Conservation (phyloP, 2,888 invertebrate species). For the Spisula subtruncata region DNA sequence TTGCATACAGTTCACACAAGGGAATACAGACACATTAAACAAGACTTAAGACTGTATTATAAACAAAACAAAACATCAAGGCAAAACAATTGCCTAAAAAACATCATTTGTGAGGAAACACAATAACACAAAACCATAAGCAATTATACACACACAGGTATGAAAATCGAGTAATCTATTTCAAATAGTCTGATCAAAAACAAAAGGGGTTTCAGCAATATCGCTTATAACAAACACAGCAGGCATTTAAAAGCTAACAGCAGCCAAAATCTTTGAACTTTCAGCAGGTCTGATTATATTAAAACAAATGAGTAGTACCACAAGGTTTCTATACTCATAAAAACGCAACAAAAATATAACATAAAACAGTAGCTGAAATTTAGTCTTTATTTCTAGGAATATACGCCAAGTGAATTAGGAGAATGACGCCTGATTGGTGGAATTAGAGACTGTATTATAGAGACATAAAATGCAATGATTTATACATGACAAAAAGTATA, state of each 20-base stretch:
- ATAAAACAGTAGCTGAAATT: conserved; percentile 55
- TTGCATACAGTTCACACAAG: background rate
- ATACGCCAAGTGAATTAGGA: conserved; percentile 43
- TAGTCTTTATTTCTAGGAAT: conserved; percentile 46
- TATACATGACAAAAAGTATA: conserved; percentile 28
- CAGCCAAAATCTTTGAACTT: conserved; percentile 30
- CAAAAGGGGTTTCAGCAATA: background rate
- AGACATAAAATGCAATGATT: conserved; percentile 27
- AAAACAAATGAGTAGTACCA: conserved; percentile 29
- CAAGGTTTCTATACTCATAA: conserved; percentile 39
- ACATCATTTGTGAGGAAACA: conserved; percentile 13
- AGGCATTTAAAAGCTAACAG: conserved; percentile 31
- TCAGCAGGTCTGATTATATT: conserved; percentile 22
- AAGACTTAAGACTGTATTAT: background rate
- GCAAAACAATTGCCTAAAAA: conserved; percentile 12
- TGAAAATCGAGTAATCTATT: conserved; percentile 29
- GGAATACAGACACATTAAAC: background rate
- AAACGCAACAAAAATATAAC: conserved; percentile 56
- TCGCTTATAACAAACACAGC: conserved; percentile 26
- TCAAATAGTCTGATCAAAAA: conserved; percentile 31
- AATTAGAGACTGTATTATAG: conserved; percentile 10
- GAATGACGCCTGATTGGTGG: conserved; percentile 37
- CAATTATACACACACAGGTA: conserved; percentile 14
- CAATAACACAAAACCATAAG: conserved; percentile 28
- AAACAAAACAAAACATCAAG: conserved; percentile 24